Percentiles rank a stretch among this genome's conserved stretches.
phyloP scores from a whole-genome alignment of 1,140 invertebrate species.

The Argopecten irradians region DNA sequence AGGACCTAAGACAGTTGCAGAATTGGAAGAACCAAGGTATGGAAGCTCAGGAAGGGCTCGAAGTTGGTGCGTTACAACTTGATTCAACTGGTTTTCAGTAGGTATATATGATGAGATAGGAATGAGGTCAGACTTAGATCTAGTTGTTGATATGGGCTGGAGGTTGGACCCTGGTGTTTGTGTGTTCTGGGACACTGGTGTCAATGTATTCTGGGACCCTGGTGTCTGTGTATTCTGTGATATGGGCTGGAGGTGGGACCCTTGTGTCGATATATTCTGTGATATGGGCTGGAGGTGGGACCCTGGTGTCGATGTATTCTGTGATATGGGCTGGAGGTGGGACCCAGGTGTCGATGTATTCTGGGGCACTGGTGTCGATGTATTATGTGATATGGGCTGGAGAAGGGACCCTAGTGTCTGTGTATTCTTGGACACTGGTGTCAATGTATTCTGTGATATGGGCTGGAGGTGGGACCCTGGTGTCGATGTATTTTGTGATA shows the following conservation, averaged over 20 bases:
- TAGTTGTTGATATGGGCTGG: background rate
- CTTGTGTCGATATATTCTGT: background rate
- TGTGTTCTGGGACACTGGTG: background rate
- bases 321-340: background rate
- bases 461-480: background rate
- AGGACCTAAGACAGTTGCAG: background rate
- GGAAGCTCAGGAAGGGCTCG: background rate
- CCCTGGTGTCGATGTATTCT: background rate
- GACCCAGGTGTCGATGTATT: background rate
- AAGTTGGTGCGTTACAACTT: background rate
- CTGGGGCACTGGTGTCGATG: too few relatives aligned
- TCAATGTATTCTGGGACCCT: background rate
- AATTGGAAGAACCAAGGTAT: background rate
- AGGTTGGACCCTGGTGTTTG: background rate
- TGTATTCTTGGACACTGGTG: too few relatives aligned
- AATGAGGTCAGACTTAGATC: background rate
- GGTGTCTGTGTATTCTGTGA: background rate
- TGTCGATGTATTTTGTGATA: background rate
- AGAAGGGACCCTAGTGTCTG: background rate
- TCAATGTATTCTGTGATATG: too few relatives aligned
- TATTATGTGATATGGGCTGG: background rate
- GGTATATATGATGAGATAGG: background rate
- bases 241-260: background rate
- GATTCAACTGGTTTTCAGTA: background rate
- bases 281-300: background rate